Conservation (phyloP, 2,113 vertebrate genomes). For the Campylomormyrus numenius region DNA sequence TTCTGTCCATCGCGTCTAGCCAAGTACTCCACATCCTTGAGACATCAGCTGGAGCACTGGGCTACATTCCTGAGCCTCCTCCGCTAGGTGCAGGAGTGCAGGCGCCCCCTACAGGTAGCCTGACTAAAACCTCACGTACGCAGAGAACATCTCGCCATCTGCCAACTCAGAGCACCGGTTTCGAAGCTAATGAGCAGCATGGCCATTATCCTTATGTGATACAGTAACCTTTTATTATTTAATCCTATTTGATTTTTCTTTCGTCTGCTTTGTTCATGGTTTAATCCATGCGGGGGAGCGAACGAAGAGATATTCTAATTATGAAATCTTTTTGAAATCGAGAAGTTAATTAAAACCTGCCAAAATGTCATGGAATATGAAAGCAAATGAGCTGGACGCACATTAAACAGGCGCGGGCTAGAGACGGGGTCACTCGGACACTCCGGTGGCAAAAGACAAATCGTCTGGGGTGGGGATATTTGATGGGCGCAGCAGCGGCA, state of each 20-base stretch:
- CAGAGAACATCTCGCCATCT: background rate
- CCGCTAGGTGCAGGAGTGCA: background rate
- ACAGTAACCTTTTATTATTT: conserved; percentile 7
- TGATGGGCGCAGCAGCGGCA: background rate
- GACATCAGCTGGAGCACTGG: background rate
- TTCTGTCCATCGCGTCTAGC: background rate
- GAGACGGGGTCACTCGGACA: background rate
- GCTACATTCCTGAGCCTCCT: background rate
- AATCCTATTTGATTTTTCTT: conserved; percentile 17
- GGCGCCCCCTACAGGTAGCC: background rate
- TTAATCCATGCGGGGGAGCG: background rate
- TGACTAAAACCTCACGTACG: background rate
- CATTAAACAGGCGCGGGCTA: background rate
- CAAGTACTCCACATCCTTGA: background rate
- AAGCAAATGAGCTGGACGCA: background rate
- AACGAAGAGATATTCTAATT: conserved; percentile 14
- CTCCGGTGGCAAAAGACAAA: background rate
- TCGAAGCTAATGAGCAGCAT: background rate
- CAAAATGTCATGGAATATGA: conserved; percentile 18
- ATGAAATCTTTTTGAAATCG: conserved; percentile 16
- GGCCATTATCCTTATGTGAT: background rate
- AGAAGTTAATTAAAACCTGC: conserved; percentile 17
- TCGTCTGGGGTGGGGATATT: background rate
- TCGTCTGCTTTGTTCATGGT: conserved; percentile 8
- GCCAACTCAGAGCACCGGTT: background rate